These are phyloP conservation scores for Capreolus pygargus DNA, from an alignment of 2,113 vertebrate species.

Conservation along the genomic window DNA sequence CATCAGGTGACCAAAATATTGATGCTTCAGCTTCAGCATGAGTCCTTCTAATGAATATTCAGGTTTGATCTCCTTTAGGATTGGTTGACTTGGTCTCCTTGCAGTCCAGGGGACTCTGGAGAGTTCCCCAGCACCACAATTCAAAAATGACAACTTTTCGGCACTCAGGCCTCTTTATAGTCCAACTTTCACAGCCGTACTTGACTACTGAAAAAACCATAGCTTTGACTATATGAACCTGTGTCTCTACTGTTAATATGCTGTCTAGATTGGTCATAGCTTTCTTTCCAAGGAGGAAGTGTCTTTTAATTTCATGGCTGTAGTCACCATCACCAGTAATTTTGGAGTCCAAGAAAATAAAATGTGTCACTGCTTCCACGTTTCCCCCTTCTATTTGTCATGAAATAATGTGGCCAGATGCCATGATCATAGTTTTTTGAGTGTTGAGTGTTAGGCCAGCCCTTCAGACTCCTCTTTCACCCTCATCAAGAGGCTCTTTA, in stretches of 20 bases:
- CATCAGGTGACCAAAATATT: neutral
- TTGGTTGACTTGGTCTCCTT: neutral
- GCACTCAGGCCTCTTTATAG: neutral
- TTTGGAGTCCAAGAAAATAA: neutral
- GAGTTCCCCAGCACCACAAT: neutral
- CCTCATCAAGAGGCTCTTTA: neutral
- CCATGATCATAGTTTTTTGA: neutral
- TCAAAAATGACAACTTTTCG: neutral
- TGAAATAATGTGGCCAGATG: neutral
- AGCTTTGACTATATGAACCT: neutral
- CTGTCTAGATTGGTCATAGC: neutral
- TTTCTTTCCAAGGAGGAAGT: neutral
- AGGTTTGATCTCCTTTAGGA: neutral
- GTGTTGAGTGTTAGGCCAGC: neutral
- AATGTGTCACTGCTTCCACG: neutral
- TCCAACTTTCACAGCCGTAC: neutral
- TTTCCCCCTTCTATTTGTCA: neutral
- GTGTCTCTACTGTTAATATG: neutral
- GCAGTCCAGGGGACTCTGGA: neutral
- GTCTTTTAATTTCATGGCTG: neutral
- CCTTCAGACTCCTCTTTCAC: neutral
- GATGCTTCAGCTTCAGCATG: neutral
- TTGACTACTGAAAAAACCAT: neutral
- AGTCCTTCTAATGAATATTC: neutral
- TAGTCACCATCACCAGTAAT: neutral